phyloP scores from a whole-genome alignment of 2,113 vertebrate species.

The Reinhardtius hippoglossoides region DNA sequence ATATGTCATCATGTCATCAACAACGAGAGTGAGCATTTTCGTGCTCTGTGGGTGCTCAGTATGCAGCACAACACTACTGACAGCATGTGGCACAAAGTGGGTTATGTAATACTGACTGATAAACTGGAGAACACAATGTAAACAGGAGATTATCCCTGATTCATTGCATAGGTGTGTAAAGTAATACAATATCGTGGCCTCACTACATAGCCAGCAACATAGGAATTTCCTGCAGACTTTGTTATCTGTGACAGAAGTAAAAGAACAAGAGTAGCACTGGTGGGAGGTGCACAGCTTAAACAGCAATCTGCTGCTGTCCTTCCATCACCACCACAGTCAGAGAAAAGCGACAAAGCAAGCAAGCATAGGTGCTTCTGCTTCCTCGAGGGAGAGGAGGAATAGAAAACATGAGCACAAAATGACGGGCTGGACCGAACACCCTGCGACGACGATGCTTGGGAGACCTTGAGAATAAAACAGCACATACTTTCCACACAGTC shows the following conservation, averaged over 20 bases:
- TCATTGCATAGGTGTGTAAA: constrained; percentile 16
- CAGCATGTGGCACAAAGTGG: background rate
- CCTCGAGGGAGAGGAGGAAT: constrained; percentile 15
- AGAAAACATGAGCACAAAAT: constrained; percentile 27
- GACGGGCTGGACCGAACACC: constrained; percentile 13
- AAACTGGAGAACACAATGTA: constrained; percentile 2
- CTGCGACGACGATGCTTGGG: constrained; percentile 14
- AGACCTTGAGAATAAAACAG: constrained; percentile 53
- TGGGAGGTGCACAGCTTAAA: constrained; percentile 34
- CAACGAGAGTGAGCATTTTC: background rate
- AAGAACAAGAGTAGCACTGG: constrained; percentile 1
- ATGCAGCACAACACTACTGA: background rate
- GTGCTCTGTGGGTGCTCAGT: background rate
- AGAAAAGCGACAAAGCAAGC: background rate
- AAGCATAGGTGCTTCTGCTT: background rate
- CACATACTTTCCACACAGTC: constrained; percentile 35
- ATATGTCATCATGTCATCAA: background rate
- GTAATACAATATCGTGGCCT: background rate
- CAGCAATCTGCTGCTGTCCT: constrained; percentile 1
- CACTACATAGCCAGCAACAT: background rate
- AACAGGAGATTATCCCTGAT: constrained; percentile 25
- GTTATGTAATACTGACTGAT: constrained; percentile 1
- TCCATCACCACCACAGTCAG: background rate
- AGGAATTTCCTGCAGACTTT: background rate
- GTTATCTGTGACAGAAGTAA: background rate